Evolutionary conservation across 1,140 invertebrate genomes (phyloP).

Genomic region (Stegodyphus mimosarum): DNA sequence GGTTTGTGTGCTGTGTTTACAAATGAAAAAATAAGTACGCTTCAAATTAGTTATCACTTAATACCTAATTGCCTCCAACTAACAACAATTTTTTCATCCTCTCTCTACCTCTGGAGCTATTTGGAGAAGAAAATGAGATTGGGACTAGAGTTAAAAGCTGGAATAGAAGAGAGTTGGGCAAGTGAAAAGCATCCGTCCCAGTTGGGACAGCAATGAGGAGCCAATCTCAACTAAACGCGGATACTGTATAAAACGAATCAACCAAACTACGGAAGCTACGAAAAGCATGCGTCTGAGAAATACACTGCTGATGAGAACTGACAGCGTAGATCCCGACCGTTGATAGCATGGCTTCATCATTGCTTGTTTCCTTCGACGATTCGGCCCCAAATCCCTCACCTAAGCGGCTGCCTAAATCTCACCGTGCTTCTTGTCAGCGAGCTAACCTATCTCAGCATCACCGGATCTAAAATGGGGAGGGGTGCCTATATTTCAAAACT

Average conservation of each 20-base stretch:
- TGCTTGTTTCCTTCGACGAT: conserved; percentile 34
- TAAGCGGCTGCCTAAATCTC: conserved; percentile 31
- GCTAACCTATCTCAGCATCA: conserved; percentile 40
- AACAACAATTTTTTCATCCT: no score
- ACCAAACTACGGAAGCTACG: background rate
- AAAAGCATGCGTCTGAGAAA: conserved; percentile 49
- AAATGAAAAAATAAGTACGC: no score
- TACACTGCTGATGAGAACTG: conserved; percentile 52
- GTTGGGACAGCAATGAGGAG: conserved; percentile 35
- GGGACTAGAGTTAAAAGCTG: conserved; percentile 41
- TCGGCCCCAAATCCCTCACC: conserved; percentile 45
- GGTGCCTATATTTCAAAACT: conserved; percentile 31
- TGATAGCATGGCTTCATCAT: conserved; percentile 58
- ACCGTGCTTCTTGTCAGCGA: conserved; percentile 27
- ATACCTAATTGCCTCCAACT: no score
- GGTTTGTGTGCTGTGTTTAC: no score
- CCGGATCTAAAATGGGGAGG: conserved; percentile 8
- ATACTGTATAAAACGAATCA: conserved; percentile 6
- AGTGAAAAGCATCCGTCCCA: conserved; percentile 45
- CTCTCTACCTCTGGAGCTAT: no score
- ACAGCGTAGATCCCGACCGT: conserved; percentile 48
- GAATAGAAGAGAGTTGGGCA: conserved; percentile 6
- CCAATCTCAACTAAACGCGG: conserved; percentile 52
- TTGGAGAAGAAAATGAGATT: background rate
- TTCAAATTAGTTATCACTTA: no score